These are phyloP conservation scores for Ia io DNA, from an alignment of 2,113 vertebrate genomes.

Conservation along the genomic window DNA sequence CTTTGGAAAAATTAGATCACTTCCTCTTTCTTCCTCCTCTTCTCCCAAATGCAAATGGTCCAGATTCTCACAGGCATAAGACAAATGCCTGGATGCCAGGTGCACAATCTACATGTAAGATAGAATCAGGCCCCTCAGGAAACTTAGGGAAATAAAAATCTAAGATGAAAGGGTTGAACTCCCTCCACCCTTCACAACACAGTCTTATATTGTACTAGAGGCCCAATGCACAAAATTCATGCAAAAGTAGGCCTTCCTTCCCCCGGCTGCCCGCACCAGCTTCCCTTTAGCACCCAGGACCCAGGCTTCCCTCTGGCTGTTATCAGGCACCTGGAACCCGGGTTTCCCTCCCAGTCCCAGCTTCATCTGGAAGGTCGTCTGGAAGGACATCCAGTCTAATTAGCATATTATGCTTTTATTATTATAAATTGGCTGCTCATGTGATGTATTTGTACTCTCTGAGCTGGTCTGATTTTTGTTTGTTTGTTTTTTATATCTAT, in stretches of 20 bases:
- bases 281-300: no score
- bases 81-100: not conserved
- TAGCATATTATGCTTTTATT: no score
- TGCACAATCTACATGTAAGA: not conserved
- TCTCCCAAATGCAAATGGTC: not conserved
- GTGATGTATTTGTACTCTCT: not conserved
- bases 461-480: not conserved
- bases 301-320: no score
- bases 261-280: no score
- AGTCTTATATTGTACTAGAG: not conserved
- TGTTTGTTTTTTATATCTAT: not conserved
- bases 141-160: not conserved
- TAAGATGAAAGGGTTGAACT: rapidly evolving
- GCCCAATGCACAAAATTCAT: no score
- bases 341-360: no score
- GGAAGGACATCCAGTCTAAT: no score
- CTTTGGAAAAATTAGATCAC: not conserved
- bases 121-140: not conserved
- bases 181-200: not conserved
- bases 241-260: no score
- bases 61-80: not conserved
- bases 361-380: no score
- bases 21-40: not conserved
- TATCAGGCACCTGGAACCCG: no score
- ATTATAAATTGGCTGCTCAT: no score